A percentile compares a stretch with the other conserved stretches of the same genome.
phyloP scores from a whole-genome alignment of 2,888 invertebrate genomes.

The Seira sanloemensis region DNA sequence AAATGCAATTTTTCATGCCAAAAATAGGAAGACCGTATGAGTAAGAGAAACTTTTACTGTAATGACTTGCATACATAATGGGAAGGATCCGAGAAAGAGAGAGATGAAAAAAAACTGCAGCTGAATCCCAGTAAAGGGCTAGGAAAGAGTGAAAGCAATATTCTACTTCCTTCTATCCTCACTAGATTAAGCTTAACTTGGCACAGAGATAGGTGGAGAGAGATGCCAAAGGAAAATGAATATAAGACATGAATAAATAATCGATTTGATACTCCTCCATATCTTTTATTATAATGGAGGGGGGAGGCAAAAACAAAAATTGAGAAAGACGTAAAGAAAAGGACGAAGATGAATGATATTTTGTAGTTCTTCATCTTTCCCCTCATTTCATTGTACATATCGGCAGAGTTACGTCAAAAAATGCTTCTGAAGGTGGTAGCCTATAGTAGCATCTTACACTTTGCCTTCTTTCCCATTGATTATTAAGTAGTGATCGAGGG shows the following conservation, averaged over 20 bases:
- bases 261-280: slow-evolving; percentile 12
- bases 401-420: background rate
- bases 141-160: background rate
- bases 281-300: background rate
- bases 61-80: slow-evolving; percentile 47
- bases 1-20: background rate
- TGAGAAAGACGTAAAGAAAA: too few relatives aligned
- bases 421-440: background rate
- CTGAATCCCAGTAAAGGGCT: background rate
- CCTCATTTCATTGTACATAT: background rate
- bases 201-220: background rate
- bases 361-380: slow-evolving; percentile 1
- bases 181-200: background rate
- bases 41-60: slow-evolving; percentile 18
- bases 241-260: slow-evolving; percentile 39
- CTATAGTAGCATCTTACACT: background rate
- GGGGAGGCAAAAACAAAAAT: background rate
- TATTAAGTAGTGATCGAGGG: background rate
- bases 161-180: background rate
- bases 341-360: background rate
- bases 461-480: background rate
- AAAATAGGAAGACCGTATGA: slow-evolving; percentile 18
- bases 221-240: slow-evolving; percentile 35
- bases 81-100: slow-evolving; percentile 11
- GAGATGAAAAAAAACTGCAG: background rate